Base-by-base conservation (phyloP, 1,140 invertebrate species). In the Belonocnema kinseyi region DNA sequence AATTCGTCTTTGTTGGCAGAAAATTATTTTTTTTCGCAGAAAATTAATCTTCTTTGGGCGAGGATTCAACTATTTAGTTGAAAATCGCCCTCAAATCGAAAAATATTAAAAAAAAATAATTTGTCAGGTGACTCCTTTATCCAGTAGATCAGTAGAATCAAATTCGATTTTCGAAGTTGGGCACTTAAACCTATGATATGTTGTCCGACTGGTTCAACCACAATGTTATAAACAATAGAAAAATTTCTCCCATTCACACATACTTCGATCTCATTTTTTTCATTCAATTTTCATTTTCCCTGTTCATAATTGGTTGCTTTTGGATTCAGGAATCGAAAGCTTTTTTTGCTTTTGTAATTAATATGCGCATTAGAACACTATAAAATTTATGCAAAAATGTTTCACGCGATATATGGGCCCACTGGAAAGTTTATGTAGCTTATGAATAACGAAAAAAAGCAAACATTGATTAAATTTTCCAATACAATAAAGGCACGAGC, bases 401-500 rank as follows among this genome's bases (percentile, higher is more conserved):
- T 66, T n/a, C 33, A 66, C 61, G 26, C 61, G 26, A 33, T 14
- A 66, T 66, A 66, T 66, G 58, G 58, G 58, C 58, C 58, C 21
- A 26, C 33, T 61, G 58, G 11, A 16, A 33, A 61, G 58, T 66
- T 66, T 40, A 33, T 66, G 26, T 66, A 66, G 61, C 61, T 66
- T 66, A 66, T 16, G 33, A 33, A 40, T 40, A 40, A 66, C 10
- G 61, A 66, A 66, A 40, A n/a, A 66, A 33, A 66, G 61, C 61
- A 66, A 21, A 66, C 33, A 66, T 40, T 66, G 46, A 13, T 46
- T 66, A 40, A 66, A 66, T 66, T 66, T 66, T 14, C 33, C 10
- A 66, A 66, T 66, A 66, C 40, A 66, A 66, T 40, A 66, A 66
- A 66, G 61, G 61, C 61, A 66, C 61, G 61, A 66, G 61, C 61